These are phyloP conservation scores for Leucophenga varia DNA, from an alignment of 1,140 invertebrate species.

Conservation along the genomic window DNA sequence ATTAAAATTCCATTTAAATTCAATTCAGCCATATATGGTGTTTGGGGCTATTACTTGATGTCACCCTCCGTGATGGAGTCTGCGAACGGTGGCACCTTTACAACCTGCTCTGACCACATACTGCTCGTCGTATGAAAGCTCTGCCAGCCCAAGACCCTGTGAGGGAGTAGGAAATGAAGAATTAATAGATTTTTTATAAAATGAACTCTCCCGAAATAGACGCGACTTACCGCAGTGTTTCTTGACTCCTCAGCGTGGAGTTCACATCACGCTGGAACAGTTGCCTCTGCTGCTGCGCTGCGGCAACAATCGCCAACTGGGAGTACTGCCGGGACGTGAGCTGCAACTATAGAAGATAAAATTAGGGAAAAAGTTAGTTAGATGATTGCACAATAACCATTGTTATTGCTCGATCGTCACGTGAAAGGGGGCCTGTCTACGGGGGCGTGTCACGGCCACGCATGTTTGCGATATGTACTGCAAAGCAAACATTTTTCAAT, in stretches of 20 bases:
- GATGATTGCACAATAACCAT: conserved; percentile 38
- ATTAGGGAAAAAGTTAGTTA: background rate
- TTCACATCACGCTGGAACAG: conserved; percentile 19
- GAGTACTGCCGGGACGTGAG: conserved; percentile 45
- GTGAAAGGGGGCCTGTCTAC: conserved; percentile 20
- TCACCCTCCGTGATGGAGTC: conserved; percentile 99
- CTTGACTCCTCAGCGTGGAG: conserved; percentile 14
- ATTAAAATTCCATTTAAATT: background rate
- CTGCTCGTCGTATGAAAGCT: conserved; percentile 43
- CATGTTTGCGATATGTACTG: conserved; percentile 4
- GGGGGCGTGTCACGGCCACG: conserved; percentile 15
- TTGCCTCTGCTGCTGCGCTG: too few species aligned
- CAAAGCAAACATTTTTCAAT: conserved; percentile 15
- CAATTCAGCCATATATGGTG: too few species aligned
- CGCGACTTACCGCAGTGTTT: conserved; percentile 20
- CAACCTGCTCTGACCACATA: conserved; percentile 63
- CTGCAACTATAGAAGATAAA: conserved; percentile 35
- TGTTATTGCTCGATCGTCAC: too few species aligned
- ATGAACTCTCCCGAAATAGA: too few species aligned
- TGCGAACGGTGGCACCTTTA: conserved; percentile 91
- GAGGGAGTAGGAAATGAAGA: background rate
- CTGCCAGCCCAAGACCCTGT: conserved; percentile 29
- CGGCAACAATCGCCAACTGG: conserved; percentile 28
- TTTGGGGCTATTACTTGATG: too few species aligned
- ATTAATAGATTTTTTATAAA: background rate